Evolutionary conservation across 2,888 invertebrate species (phyloP), one percentile per base, ranked within the genome.

Genomic region (Zaprionus lineosus): DNA sequence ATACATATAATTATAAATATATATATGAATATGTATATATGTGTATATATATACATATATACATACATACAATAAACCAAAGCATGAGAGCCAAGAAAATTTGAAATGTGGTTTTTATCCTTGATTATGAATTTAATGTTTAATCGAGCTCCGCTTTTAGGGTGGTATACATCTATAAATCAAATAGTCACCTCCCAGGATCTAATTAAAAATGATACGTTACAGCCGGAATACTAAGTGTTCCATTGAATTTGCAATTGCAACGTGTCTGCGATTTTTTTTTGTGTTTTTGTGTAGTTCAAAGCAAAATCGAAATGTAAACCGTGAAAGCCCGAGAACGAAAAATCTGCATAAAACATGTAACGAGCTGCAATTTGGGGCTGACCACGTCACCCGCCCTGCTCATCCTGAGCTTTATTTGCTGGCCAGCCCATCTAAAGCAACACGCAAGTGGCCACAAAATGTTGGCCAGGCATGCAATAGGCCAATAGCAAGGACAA

Each of bases 281-380:
- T n/a, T n/a, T n/a, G n/a, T n/a, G n/a, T n/a, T n/a, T n/a, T n/a
- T n/a, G n/a, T n/a, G n/a, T n/a, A n/a, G 33, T 36, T 16, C 28
- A 47, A 55, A 31, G 50, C 11, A 40, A 71, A 74, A 71, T 77
- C 53, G 63, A 79, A 67, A 64, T 67, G 58, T 61, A 59, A 58
- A 57, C 64, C 65, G 39, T 63, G 50, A 39, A 76, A 62, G 51
- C 37, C 41, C 29, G 28, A 26, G 24, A 48, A 31, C 51, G 43
- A 60, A 56, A 65, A 77, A 82, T 78, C 78, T 82, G 67, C 78
- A 79, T 82, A 70, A 75, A 66, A 67, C 67, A 74, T 61, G 64
- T 55, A 64, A 67, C 75, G 59, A 69, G 56, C 47, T 69, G 66
- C 74, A 71, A 28, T 44, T 33, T 18, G 28, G 24, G 15, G 24